phyloP scores from a whole-genome alignment of 2,888 invertebrate genomes.

The Sphaerophoria rueppellii region DNA sequence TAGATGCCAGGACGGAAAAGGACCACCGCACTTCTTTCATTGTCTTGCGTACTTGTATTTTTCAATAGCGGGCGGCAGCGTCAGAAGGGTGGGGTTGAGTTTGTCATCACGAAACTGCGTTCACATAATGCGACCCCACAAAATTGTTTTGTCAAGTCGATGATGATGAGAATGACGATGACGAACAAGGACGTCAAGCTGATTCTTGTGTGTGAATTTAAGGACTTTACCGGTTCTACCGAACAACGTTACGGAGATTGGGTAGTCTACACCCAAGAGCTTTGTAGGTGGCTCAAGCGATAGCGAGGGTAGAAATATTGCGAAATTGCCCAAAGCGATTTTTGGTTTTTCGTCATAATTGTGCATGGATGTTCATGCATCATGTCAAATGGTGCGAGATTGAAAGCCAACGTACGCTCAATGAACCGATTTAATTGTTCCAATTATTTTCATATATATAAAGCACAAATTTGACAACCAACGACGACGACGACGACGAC shows the following conservation, averaged over 20 bases:
- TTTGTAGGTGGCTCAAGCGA: constrained; percentile 35
- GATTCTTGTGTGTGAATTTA: constrained; percentile 62
- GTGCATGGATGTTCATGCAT: constrained; percentile 51
- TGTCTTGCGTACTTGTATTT: constrained; percentile 36
- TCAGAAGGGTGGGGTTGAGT: constrained; percentile 63
- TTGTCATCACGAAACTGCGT: constrained; percentile 74
- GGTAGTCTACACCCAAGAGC: constrained; percentile 20
- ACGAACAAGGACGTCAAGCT: constrained; percentile 67
- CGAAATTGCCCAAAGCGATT: constrained; percentile 67
- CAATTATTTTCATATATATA: constrained; percentile 76
- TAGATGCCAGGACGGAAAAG: constrained; percentile 50
- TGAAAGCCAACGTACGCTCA: constrained; percentile 77
- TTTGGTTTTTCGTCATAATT: constrained; percentile 33
- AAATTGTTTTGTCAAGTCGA: constrained; percentile 38
- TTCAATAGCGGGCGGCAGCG: constrained; percentile 57
- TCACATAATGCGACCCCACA: constrained; percentile 59
- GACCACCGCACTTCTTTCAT: constrained; percentile 53
- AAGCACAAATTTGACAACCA: constrained; percentile 41
- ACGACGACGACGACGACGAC: constrained; percentile 1
- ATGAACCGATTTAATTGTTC: constrained; percentile 78
- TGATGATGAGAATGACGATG: constrained; percentile 30
- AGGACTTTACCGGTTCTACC: constrained; percentile 40
- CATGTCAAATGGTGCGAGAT: constrained; percentile 58
- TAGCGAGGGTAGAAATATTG: constrained; percentile 2
- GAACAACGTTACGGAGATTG: background rate